Base-by-base conservation (phyloP, 1,140 invertebrate genomes). In the Drosophila persimilis region DNA sequence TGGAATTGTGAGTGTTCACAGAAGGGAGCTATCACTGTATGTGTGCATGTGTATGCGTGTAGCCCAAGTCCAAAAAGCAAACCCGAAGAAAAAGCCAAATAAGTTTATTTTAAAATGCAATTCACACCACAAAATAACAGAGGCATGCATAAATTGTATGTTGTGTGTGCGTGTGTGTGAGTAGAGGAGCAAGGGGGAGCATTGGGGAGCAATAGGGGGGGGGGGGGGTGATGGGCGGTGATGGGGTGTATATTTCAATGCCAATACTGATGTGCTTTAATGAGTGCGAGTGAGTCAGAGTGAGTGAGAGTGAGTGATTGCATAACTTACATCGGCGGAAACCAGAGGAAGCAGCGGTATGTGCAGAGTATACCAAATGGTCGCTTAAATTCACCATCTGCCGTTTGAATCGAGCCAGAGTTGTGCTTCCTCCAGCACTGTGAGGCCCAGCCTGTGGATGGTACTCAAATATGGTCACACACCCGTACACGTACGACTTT, bases 381-480 rank as follows among this genome's bases (percentile, higher is more conserved):
- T 29, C 90, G 90, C 74, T 85, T 90, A 52, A 91, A 91, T 71
- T 91, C 89, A 22, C 90, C 90, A 62, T 91, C 90, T 52, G 83
- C 89, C 77, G 86, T 88, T 67, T 90, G 89, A 46, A 91, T 91
- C 45, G 90, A 91, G 52, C 90, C 90, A 55, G 89, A 77, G 52
- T 90, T 90, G 61, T 91, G 90, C 15, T 90, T 91, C 70, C 73
- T 88, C 90, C 90, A 91, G 73, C 90, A 91, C 50, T 91, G 90
- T 3, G 90, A 80, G 44, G 77, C 78, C 90, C 90, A 91, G 55
- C 77, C 90, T 91, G 72, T 11, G 35, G 11, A 39, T 8, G 35
- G 35, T 39, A 39, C 35, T 39, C 0, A 56, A 62, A 20, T 17
- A 24, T 22, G n/a, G 35, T 39, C 26, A 48, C 24, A 29, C 2